These are phyloP conservation scores for Pedicia rivosa DNA, from an alignment of 2,888 invertebrate genomes.

Conservation along the genomic window DNA sequence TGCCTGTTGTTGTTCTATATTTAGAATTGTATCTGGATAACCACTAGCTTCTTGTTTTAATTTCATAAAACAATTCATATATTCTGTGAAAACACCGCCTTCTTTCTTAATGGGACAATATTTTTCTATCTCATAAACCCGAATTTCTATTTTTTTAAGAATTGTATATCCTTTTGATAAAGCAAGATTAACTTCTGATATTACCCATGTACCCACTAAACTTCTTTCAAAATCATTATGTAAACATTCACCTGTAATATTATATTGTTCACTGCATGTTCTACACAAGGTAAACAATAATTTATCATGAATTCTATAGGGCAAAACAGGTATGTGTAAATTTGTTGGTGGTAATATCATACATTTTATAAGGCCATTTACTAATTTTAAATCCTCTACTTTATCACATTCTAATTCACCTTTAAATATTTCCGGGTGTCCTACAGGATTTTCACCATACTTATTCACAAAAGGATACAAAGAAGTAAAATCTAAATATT, in stretches of 20 bases:
- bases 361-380: too few relatives aligned
- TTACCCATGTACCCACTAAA: slow-evolving; percentile 18
- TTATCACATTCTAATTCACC: too few relatives aligned
- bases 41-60: slow-evolving; percentile 16
- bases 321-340: slow-evolving; percentile 19
- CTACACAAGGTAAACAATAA: slow-evolving; percentile 16
- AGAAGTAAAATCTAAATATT: too few relatives aligned
- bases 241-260: slow-evolving; percentile 9
- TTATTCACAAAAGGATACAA: too few relatives aligned
- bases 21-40: slow-evolving; percentile 12
- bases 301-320: slow-evolving; percentile 14
- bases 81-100: slow-evolving; percentile 15
- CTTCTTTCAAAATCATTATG: slow-evolving; percentile 13
- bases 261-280: slow-evolving; percentile 9
- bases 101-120: slow-evolving; percentile 9
- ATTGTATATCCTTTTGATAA: slow-evolving; percentile 16
- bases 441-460: too few relatives aligned
- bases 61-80: slow-evolving; percentile 17
- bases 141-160: slow-evolving; percentile 16
- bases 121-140: slow-evolving; percentile 16
- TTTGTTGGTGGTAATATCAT: too few relatives aligned
- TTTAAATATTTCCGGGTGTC: too few relatives aligned
- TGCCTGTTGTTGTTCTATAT: slow-evolving; percentile 10
- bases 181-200: slow-evolving; percentile 18
- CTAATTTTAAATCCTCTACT: too few relatives aligned